Evolutionary conservation across 35 echinoderm and acorn worm species (phyloP).

Genomic region (Amphiura filiformis): DNA sequence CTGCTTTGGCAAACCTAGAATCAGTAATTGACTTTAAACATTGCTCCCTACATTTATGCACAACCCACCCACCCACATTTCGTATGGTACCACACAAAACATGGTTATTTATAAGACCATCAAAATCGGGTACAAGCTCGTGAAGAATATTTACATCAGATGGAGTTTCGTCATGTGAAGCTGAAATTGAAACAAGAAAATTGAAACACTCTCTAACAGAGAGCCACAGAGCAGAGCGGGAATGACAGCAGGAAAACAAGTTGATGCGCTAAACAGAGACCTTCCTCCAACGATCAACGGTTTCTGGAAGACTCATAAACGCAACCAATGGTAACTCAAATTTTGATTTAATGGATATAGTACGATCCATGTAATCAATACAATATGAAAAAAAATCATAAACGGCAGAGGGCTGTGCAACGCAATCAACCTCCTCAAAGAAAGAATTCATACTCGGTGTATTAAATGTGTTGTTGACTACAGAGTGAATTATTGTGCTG

Average conservation of each 20-base stretch:
- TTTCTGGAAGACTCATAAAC: background rate
- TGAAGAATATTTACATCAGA: background rate
- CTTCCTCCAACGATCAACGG: background rate
- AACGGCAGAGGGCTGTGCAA: background rate
- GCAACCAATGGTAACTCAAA: background rate
- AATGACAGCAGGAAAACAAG: background rate
- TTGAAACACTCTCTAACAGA: background rate
- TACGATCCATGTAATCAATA: background rate
- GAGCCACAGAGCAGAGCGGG: background rate
- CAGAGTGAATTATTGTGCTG: too few species aligned
- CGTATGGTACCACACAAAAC: background rate
- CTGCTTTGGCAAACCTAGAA: background rate
- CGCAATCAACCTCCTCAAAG: background rate
- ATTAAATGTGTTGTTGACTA: too few species aligned
- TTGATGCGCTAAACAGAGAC: background rate
- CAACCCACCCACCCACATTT: slow-evolving; percentile 8
- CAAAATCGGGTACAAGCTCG: background rate
- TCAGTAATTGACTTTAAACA: background rate
- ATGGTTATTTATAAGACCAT: background rate
- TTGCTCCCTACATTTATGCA: background rate
- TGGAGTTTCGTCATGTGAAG: background rate
- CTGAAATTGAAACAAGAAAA: background rate
- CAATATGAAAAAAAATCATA: background rate
- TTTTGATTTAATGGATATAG: background rate
- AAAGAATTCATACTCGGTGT: background rate